Base-by-base conservation (phyloP, 2,888 invertebrate species). In the Temnothorax unifasciatus region DNA sequence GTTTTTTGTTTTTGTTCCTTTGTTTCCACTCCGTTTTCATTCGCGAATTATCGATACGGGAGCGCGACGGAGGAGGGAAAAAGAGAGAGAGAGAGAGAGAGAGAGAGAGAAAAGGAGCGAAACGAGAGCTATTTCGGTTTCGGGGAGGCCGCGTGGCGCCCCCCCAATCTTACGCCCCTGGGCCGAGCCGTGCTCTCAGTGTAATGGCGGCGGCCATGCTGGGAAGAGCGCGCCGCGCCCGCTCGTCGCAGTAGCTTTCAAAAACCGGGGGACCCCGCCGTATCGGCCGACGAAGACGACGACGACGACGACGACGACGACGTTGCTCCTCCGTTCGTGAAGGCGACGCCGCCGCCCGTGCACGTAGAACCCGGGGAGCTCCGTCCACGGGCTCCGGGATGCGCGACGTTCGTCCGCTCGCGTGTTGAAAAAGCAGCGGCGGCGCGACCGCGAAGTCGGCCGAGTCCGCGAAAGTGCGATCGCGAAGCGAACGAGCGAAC, bases 171-270 rank as follows among this genome's bases (percentile, higher is more conserved):
- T 90, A 90, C 93, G 92, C 82, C 89, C 91, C 93, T 93, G 93
- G 87, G 82, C 87, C 90, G 92, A 54, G 87, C 90, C 91, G 91
- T 91, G 87, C 89, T 92, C 90, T 89, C 90, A 93, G 93, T 92
- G 89, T 93, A 93, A 93, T 93, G 93, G 93, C 93, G 93, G 92
- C 94, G 93, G 93, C 93, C 93, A 93, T 94, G 93, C 92, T 91
- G 92, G 92, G 92, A 92, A 90, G 92, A 92, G 93, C 92, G 93
- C 92, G 93, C 93, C 93, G 93, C 94, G 90, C 93, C 93, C 93
- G 93, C 92, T 92, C 91, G 88, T 92, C 87, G 89, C 87, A 90
- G 91, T 90, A 89, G 90, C 79, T 88, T 89, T 90, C 91, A 90
- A 81, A 81, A 90, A 92, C 89, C 88, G 87, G 84, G 87, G 84